Base-by-base conservation (phyloP, 2,888 invertebrate genomes). In the Clivina fossor region DNA sequence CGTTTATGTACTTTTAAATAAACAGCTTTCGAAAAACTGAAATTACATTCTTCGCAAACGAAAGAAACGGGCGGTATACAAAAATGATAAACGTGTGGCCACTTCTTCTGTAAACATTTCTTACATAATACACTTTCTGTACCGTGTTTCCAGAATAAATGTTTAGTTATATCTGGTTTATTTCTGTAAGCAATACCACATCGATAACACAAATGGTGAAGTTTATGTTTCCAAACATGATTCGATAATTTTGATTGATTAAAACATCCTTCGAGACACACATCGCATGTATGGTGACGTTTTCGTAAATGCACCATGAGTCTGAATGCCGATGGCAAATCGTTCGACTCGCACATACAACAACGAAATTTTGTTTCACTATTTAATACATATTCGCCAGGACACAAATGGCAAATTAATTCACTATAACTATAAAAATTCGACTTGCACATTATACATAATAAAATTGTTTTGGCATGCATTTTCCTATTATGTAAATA, bases 51-150 rank as follows among this genome's bases (percentile, higher is more conserved):
- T 63, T 92, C 92, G 74, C 93, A 93, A 1, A 78, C 75, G 71
- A 92, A 92, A 51, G 81, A 78, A 7, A 80, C 74, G 2, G 92
- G 90, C 32, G 92, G 92, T 61, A 87, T 82, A 70, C 93, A 93
- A 67, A 93, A 93, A 70, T 93, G 93, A 75, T 92, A 93, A 4
- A 92, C 88, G 72, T 93, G 91, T 0, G 90, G 90, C 93, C 93
- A 93, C 66, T 91, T 91, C 68, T 92, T 93, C 67, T 92, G 90
- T 47, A 91, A 73, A 71, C 93, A 93, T 66, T 81, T 85, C 71
- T 90, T 90, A 69, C 93, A 93, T 26, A 85, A 73, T 2, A 89
- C 86, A 73, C 91, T 91, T 68, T 93, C 90, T 2, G 92, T 92
- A 16, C 92, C 92, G 71, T 93, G 93, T 72, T 93, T 93, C 92